phyloP scores from a whole-genome alignment of 2,797 vertebrate species.

The Eulemur coronatus region DNA sequence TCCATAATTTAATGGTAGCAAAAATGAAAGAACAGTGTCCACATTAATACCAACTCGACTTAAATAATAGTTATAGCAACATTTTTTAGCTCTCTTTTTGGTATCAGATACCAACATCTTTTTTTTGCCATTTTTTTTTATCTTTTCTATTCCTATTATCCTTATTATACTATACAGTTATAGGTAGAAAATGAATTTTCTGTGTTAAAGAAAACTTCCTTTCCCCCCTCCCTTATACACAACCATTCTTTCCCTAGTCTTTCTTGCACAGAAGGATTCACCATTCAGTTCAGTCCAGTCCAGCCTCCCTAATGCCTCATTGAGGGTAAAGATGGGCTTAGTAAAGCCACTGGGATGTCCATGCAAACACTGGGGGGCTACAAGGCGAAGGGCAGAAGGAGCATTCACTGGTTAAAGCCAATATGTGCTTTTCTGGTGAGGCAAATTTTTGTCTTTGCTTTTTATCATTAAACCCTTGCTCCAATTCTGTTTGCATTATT shows the following conservation, averaged over 20 bases:
- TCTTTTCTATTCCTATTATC: neutral
- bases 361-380: accelerated
- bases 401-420: neutral
- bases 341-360: neutral
- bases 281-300: neutral
- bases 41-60: neutral
- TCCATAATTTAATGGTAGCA: neutral
- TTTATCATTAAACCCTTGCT: neutral
- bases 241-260: neutral
- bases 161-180: neutral
- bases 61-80: neutral
- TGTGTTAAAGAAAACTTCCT: neutral
- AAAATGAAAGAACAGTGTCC: neutral
- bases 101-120: neutral
- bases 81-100: neutral
- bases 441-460: neutral
- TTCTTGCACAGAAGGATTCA: neutral
- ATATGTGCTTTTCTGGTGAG: neutral
- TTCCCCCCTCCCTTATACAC: no score
- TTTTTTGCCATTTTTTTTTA: neutral
- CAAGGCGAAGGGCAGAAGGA: accelerated
- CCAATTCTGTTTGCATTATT: neutral
- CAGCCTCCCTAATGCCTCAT: neutral
- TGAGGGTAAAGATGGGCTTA: neutral
- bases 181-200: neutral